Percentiles rank a stretch among this genome's conserved stretches.
phyloP scores from a whole-genome alignment of 2,113 vertebrate species.

The Taxidea taxus region DNA sequence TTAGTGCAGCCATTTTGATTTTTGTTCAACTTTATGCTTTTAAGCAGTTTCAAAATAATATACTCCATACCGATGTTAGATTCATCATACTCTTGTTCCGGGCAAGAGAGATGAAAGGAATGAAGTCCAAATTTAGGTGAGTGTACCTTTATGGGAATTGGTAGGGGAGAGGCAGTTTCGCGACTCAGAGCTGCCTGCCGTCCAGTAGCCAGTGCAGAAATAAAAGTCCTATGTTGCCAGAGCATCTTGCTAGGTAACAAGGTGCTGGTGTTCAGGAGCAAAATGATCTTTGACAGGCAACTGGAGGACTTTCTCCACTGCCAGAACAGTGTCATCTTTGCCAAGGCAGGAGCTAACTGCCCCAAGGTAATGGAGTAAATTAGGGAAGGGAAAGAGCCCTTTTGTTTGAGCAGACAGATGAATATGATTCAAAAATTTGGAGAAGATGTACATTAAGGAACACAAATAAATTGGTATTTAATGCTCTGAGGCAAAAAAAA shows the following conservation, averaged over 20 bases:
- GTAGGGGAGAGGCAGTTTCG: not conserved
- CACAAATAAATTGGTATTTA: not conserved
- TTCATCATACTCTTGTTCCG: not conserved
- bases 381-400: not conserved
- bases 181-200: not conserved
- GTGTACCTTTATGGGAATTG: not conserved
- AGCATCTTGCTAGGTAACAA: not conserved
- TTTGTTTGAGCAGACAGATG: not conserved
- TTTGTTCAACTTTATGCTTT: not conserved
- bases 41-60: not conserved
- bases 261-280: not conserved
- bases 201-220: not conserved
- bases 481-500: not conserved
- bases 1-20: not conserved
- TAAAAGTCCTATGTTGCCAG: not conserved
- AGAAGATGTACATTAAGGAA: not conserved
- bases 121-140: not conserved
- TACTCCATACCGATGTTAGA: not conserved
- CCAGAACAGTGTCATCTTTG: not conserved
- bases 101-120: not conserved
- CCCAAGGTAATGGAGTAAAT: not conserved
- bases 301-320: not conserved
- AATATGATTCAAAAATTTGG: not conserved
- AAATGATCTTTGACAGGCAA: not conserved
- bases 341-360: not conserved